Base-by-base conservation (phyloP, 2,113 vertebrate species). In the Calidris pugnax region DNA sequence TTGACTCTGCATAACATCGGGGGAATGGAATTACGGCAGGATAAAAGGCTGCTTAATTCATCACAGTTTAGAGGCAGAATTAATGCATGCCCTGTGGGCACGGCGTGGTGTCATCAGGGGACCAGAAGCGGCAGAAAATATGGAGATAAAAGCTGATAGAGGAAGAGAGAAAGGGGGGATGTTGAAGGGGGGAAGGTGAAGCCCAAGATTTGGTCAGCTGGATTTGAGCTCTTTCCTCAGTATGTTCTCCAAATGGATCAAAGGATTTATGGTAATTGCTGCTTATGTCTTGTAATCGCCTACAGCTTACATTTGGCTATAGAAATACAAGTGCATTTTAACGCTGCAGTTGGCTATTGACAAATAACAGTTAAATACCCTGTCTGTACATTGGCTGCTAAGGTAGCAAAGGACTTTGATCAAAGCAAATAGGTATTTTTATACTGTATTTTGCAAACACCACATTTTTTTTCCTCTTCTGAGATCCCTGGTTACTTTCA, bases 31-130 rank as follows among this genome's bases (percentile, higher is more conserved):
- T 93, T 95, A 69, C 5, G 71, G 66, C 16, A 56, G 74, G 14
- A 81, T 71, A 18, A 75, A 89, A 87, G 91, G 57, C 60, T 92
- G 74, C 94, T 95, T 96, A 89, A 94, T 95, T 79, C 84, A 74
- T 91, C 73, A 45, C 69, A n/a, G 81, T 91, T 89, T 91, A 89
- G 77, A 91, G 81, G 62, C 68, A 85, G 87, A 87, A 76, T 79
- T 87, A 94, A 75, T 73, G 48, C 0, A 1, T 59, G 62, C 66
- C 69, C 39, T 73, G 30, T 67, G 57, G 80, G 64, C 80, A 90
- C 82, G 75, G 88, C 57, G 55, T 20, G n/a, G 32, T 57, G 63
- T 86, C 41, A 87, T 88, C 45, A 43, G 55, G 37, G 63, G 28
- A 68, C 79, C 72, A 67, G 59, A 73, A 84, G 41, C 3, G 1